Evolutionary conservation across 2,797 vertebrate genomes (phyloP).

Genomic region (Manis crassicaudata): DNA sequence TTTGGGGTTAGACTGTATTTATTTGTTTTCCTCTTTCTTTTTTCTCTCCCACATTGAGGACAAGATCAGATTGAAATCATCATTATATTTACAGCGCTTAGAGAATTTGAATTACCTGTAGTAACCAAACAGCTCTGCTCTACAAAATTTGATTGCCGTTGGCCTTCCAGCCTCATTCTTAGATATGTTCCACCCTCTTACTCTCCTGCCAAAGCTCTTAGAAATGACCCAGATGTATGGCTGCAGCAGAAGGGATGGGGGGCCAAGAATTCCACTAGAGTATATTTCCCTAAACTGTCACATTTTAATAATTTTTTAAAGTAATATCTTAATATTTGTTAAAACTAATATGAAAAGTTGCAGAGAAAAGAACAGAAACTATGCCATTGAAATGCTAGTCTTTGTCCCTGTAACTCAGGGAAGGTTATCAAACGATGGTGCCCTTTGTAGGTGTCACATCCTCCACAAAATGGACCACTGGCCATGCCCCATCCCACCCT

Average conservation of each 20-base stretch:
- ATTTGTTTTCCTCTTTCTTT: neutral
- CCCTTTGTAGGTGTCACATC: neutral
- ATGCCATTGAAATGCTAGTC: neutral
- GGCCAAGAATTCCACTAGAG: neutral
- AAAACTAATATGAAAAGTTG: neutral
- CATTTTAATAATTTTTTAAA: neutral
- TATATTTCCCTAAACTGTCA: neutral
- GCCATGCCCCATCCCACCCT: no score
- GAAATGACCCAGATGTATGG: neutral
- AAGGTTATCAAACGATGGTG: neutral
- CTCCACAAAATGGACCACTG: neutral
- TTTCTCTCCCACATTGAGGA: neutral
- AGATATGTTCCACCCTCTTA: neutral
- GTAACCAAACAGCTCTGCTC: neutral
- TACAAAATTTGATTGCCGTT: neutral
- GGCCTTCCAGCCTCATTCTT: neutral
- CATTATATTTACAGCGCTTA: neutral
- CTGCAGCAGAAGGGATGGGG: neutral
- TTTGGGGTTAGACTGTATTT: neutral
- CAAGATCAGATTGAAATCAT: neutral
- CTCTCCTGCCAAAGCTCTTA: neutral
- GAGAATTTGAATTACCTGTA: neutral
- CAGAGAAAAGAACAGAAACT: neutral
- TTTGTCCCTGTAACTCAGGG: neutral
- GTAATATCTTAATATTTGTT: neutral